phyloP scores from a whole-genome alignment of 2,888 invertebrate species.

The Dryococelus australis region DNA sequence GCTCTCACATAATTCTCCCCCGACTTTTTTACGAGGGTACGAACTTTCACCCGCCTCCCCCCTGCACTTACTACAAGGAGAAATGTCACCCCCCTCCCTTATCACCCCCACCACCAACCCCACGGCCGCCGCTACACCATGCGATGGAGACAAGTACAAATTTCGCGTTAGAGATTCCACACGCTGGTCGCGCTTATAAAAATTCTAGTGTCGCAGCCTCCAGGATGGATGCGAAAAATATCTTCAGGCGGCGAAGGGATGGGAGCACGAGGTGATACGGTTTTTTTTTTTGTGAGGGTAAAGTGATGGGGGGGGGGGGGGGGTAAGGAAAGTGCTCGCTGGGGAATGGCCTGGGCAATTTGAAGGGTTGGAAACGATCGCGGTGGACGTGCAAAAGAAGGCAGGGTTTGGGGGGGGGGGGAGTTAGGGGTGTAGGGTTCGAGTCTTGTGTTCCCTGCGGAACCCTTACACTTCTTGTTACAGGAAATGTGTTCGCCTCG shows the following conservation, averaged over 20 bases:
- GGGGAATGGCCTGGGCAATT: not conserved
- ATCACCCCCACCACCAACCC: not conserved
- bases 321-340: not conserved
- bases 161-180: not conserved
- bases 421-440: not conserved
- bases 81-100: too few relatives aligned
- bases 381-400: not conserved
- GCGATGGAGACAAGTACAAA: not conserved
- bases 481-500: slow-evolving; percentile 9
- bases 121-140: not conserved
- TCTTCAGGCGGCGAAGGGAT: not conserved
- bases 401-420: not conserved
- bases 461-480: slow-evolving; percentile 9
- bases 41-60: too few relatives aligned
- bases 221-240: not conserved
- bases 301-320: not conserved
- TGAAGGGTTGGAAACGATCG: not conserved
- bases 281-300: not conserved
- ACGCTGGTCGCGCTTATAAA: not conserved
- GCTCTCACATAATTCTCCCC: too few relatives aligned
- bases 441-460: slow-evolving; percentile 16
- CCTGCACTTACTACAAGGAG: not conserved
- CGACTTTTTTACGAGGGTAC: too few relatives aligned
- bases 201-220: not conserved
- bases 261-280: not conserved